Evolutionary conservation across 2,113 vertebrate genomes (phyloP).

Genomic region (Herpailurus yagouaroundi): DNA sequence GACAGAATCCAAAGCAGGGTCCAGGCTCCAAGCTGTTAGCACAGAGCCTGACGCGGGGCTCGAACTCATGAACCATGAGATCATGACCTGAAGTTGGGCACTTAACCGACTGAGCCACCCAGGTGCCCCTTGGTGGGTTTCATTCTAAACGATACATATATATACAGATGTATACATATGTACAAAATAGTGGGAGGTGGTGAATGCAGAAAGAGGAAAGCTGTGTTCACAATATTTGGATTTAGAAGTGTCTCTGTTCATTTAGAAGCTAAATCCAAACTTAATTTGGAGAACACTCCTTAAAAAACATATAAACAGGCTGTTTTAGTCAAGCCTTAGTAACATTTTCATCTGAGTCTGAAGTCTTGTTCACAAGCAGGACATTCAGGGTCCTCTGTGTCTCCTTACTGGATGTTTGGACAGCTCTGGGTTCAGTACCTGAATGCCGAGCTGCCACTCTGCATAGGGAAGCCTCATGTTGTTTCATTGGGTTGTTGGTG

Average conservation of each 20-base stretch:
- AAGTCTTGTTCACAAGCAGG: background rate
- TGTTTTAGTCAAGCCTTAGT: background rate
- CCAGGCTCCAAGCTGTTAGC: no score
- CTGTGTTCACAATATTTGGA: background rate
- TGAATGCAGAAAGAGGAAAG: background rate
- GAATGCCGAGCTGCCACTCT: background rate
- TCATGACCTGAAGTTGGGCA: no score
- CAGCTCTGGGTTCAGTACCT: conserved; percentile 27
- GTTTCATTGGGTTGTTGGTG: conserved; percentile 17
- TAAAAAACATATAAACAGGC: conserved; percentile 48
- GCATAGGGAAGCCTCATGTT: background rate
- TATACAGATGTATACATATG: background rate
- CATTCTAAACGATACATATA: background rate
- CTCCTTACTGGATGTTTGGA: conserved; percentile 27
- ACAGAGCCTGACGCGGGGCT: no score
- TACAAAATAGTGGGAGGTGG: background rate
- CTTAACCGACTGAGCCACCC: no score
- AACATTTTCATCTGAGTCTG: conserved; percentile 67
- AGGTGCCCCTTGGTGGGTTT: background rate
- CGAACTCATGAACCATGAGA: no score
- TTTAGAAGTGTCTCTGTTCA: conserved; percentile 27
- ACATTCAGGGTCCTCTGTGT: background rate
- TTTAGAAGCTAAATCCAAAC: conserved; percentile 64
- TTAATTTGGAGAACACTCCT: conserved; percentile 10
- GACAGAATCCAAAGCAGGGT: no score